These are phyloP conservation scores for Choristoneura rosaceana DNA, from an alignment of 2,888 invertebrate species.

Conservation along the genomic window DNA sequence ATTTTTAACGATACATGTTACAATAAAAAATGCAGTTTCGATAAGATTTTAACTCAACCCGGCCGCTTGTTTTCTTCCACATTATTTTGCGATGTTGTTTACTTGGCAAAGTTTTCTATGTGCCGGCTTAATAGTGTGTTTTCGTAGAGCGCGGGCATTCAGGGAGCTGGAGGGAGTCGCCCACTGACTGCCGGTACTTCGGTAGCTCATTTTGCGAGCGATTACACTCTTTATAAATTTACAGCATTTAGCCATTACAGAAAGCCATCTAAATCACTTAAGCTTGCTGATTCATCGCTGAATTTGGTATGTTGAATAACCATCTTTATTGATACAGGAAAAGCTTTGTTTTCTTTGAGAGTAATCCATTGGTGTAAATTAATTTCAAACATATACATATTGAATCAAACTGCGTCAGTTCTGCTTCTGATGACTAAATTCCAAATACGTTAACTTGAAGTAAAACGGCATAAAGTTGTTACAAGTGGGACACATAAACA, in stretches of 20 bases:
- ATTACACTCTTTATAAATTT: constrained; percentile 56
- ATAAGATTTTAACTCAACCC: constrained; percentile 43
- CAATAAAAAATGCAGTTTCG: constrained; percentile 44
- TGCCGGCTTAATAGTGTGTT: constrained; percentile 50
- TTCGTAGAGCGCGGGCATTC: background rate
- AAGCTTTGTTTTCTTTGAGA: no score
- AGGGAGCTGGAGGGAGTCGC: background rate
- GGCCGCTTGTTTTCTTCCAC: constrained; percentile 52
- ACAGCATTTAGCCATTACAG: constrained; percentile 6
- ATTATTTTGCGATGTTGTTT: constrained; percentile 57
- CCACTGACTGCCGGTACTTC: background rate
- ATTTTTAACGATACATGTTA: constrained; percentile 36
- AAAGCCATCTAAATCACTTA: no score
- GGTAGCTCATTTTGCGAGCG: constrained; percentile 54
- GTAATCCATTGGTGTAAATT: background rate
- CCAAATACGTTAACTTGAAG: background rate
- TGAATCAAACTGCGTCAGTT: background rate
- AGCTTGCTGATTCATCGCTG: background rate
- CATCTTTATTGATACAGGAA: no score
- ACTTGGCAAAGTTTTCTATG: constrained; percentile 63
- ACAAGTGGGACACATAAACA: constrained; percentile 5
- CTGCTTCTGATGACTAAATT: background rate
- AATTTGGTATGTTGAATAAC: background rate
- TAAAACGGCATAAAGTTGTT: background rate
- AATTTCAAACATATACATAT: background rate